Evolutionary conservation across 2,888 invertebrate genomes (phyloP).

Genomic region (Branchipolynoe longqiensis): DNA sequence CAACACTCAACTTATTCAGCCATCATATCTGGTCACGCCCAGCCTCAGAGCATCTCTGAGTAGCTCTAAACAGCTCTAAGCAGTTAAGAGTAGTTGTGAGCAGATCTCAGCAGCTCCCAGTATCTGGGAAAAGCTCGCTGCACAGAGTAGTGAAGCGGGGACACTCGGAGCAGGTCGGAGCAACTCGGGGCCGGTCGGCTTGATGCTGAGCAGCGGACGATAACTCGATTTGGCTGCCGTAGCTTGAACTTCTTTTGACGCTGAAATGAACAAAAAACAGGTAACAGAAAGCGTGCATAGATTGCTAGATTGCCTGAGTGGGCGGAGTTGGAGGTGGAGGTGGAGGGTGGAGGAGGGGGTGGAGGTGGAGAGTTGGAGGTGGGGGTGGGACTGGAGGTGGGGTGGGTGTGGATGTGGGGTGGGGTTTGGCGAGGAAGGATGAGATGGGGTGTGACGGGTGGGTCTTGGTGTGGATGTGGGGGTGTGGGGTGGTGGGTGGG

Average conservation of each 20-base stretch:
- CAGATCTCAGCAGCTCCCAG: too few relatives aligned
- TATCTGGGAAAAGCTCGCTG: too few relatives aligned
- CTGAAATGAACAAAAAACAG: constrained; percentile 51
- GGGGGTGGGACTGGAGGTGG: neutral
- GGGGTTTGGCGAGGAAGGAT: neutral
- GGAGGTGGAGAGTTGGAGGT: neutral
- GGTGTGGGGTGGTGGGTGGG: neutral
- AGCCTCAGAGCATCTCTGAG: too few relatives aligned
- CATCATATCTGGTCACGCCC: too few relatives aligned
- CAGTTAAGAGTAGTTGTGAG: too few relatives aligned
- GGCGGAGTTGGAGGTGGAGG: neutral
- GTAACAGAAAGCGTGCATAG: constrained; percentile 31
- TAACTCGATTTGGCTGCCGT: constrained; percentile 48
- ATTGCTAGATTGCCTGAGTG: neutral
- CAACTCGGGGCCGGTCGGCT: constrained; percentile 1
- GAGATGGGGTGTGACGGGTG: neutral
- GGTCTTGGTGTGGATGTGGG: neutral
- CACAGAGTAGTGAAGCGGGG: too few relatives aligned
- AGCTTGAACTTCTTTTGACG: constrained; percentile 51
- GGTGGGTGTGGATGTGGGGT: neutral
- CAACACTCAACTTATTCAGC: too few relatives aligned
- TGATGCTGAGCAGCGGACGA: constrained; percentile 15
- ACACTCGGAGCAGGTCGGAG: neutral
- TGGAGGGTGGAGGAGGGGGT: neutral
- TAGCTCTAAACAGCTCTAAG: too few relatives aligned